phyloP scores from a whole-genome alignment of 2,888 invertebrate species.

The Teleiodes luculella region DNA sequence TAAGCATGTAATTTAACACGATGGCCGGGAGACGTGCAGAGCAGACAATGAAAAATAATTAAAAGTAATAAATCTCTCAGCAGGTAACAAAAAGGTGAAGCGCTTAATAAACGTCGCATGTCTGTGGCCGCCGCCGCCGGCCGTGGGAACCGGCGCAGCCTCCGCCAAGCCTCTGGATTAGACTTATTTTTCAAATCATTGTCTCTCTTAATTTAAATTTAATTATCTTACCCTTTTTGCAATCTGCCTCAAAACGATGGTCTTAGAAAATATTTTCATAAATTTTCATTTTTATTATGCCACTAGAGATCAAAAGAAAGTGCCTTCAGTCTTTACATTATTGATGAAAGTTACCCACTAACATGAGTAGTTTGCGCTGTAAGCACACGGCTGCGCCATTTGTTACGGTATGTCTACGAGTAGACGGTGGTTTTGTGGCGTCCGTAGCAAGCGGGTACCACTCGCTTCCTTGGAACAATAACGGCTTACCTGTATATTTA shows the following conservation, averaged over 20 bases:
- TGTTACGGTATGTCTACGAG: slow-evolving; percentile 12
- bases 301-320: too few species aligned
- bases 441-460: slow-evolving; percentile 31
- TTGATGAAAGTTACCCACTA: not conserved
- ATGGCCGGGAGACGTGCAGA: slow-evolving; percentile 59
- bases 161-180: slow-evolving; percentile 33
- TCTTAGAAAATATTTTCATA: not conserved
- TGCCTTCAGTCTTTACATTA: too few species aligned
- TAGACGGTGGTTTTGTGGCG: slow-evolving; percentile 22
- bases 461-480: slow-evolving; percentile 47
- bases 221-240: slow-evolving; percentile 39
- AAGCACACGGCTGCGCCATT: slow-evolving; percentile 8
- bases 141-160: slow-evolving; percentile 61
- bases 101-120: slow-evolving; percentile 76
- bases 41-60: slow-evolving; percentile 77
- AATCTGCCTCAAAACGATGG: not conserved
- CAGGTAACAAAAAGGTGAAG: slow-evolving; percentile 76
- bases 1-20: slow-evolving; percentile 67
- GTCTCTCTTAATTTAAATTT: slow-evolving; percentile 51
- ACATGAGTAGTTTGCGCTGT: not conserved
- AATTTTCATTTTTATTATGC: too few species aligned
- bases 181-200: slow-evolving; percentile 54
- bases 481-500: slow-evolving; percentile 54
- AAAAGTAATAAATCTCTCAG: slow-evolving; percentile 78
- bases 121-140: slow-evolving; percentile 43